Evolutionary conservation across 2,797 vertebrate genomes (phyloP).

Genomic region (Poeciliopsis turneri): DNA sequence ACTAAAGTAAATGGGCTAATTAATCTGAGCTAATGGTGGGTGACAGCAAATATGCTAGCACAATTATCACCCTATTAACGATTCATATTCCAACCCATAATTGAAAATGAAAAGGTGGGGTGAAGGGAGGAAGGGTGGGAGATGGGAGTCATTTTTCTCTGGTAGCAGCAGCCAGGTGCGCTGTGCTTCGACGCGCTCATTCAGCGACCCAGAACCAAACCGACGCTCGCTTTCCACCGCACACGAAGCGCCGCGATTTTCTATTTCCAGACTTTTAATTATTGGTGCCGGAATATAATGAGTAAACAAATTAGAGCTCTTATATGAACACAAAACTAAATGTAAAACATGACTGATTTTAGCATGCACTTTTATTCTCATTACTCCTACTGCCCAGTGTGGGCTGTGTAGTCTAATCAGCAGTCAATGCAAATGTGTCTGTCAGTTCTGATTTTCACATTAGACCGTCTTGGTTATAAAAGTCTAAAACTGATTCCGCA

Average conservation of each 20-base stretch:
- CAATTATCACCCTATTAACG: slow-evolving; percentile 87
- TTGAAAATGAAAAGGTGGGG: slow-evolving; percentile 80
- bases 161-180: slow-evolving; percentile 39
- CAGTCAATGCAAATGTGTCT: slow-evolving; percentile 44
- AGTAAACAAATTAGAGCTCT: slow-evolving; percentile 1
- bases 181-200: background rate
- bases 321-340: background rate
- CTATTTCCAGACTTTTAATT: slow-evolving; percentile 2
- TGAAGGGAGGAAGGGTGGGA: slow-evolving; percentile 57
- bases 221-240: slow-evolving; percentile 6
- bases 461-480: slow-evolving; percentile 46
- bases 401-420: slow-evolving; percentile 31
- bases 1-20: slow-evolving; percentile 86
- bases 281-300: background rate
- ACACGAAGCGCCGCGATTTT: background rate
- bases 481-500: slow-evolving; percentile 65
- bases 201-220: slow-evolving; percentile 15
- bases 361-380: background rate
- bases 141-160: slow-evolving; percentile 64
- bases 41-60: slow-evolving; percentile 87
- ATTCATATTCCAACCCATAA: slow-evolving; percentile 82
- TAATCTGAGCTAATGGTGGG: slow-evolving; percentile 86
- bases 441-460: slow-evolving; percentile 72
- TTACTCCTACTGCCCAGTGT: slow-evolving; percentile 15
- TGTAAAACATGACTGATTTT: background rate